A percentile compares a stretch with the other conserved stretches of the same genome.
These are phyloP conservation scores for Schizotus pectinicornis DNA, from an alignment of 2,888 invertebrate genomes.

Conservation along the genomic window DNA sequence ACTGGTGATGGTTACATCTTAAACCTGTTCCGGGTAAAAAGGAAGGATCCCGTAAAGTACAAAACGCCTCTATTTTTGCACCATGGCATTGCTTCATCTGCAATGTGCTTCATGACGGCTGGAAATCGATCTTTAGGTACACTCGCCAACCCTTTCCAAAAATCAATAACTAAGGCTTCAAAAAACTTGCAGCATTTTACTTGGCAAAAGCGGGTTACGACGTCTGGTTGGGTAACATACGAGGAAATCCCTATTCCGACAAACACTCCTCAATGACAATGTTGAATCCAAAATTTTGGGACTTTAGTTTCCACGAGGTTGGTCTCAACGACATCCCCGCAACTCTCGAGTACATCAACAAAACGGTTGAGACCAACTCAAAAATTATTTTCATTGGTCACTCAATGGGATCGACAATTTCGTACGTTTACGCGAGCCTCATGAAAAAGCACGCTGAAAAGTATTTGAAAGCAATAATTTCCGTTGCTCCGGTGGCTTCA, in stretches of 20 bases:
- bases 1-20: too few species aligned
- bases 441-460: slow-evolving; percentile 1
- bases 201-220: background rate
- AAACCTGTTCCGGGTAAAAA: too few species aligned
- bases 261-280: background rate
- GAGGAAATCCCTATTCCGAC: background rate
- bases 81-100: too few species aligned
- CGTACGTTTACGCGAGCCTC: slow-evolving; percentile 1
- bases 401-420: slow-evolving; percentile 5
- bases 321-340: background rate
- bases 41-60: background rate
- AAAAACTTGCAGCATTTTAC: background rate
- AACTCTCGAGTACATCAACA: background rate
- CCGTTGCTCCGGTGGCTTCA: background rate
- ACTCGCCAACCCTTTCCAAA: background rate
- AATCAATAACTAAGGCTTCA: background rate
- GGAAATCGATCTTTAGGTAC: too few species aligned
- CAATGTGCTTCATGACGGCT: too few species aligned
- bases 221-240: slow-evolving; percentile 1
- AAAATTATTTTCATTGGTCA: slow-evolving; percentile 5
- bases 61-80: background rate
- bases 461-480: background rate
- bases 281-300: background rate
- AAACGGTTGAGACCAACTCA: background rate
- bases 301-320: slow-evolving; percentile 2